Evolutionary conservation across 2,113 vertebrate species (phyloP), one percentile per base, ranked within the genome.

Genomic region (Macrotus californicus): DNA sequence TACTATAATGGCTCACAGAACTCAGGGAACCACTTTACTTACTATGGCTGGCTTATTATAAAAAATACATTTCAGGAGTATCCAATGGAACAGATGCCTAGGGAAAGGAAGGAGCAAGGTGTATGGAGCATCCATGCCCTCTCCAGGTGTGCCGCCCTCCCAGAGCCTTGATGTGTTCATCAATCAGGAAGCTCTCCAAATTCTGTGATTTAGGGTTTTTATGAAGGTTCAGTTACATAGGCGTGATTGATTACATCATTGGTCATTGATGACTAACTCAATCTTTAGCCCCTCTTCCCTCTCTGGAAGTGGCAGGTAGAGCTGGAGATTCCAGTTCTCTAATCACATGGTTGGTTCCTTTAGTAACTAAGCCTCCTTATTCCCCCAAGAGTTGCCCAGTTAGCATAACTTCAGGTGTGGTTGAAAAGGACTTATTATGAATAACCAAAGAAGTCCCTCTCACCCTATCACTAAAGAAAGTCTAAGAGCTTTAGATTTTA

Each of bases 41-140:
- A 66, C 86, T 36, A 59, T 46, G 77, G 48, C 19, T 16, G 26
- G 12, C 54, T 46, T 31, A 29, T 36, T 75, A 24, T 46, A 46
- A 54, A 54, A 18, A 59, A 54, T 7, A 36, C 67, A 83, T 39
- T 48, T 83, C 24, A 56, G 69, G 36, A 67, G 9, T 5, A 46
- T 24, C 29, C 56, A 67, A 75, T 41, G 22, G 56, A 43, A 94
- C 46, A 54, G 36, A 67, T 22, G 18, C 36, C 16, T 1, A 83
- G 69, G 54, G 56, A 4, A 43, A 94, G 36, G 54, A 41, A 46
- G 12, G 39, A 29, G 18, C 15, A 46, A 41, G 43, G 9, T 1
- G 1, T 3, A 12, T 24, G 31, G 11, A 8, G 5, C 7, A 22
- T 46, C 16, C 8, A 29, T 12, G 39, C 5, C 3, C 2, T 31